Conservation (phyloP, 2,888 invertebrate genomes). For the Pheosia tremula region DNA sequence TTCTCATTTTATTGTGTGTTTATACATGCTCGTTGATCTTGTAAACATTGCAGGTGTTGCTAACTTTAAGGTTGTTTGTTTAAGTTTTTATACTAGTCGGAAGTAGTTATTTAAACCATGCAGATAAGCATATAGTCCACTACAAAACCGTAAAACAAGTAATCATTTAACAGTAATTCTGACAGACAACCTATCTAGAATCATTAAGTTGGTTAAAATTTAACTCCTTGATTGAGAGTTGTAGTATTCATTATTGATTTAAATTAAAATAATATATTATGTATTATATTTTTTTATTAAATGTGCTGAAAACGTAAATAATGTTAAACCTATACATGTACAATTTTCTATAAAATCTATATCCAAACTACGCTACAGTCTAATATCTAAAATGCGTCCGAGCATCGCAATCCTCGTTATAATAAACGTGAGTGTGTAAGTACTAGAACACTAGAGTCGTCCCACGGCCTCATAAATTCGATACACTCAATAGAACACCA, state of each 20-base stretch:
- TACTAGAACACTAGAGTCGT: conserved; percentile 12
- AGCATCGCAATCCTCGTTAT: conserved; percentile 5
- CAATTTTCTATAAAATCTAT: conserved; percentile 9
- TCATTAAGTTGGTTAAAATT: too few relatives aligned
- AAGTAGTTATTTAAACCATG: too few relatives aligned
- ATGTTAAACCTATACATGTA: not conserved
- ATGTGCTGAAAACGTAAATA: too few relatives aligned
- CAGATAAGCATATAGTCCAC: too few relatives aligned
- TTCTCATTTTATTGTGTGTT: conserved; percentile 12
- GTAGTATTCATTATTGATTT: too few relatives aligned
- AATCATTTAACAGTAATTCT: too few relatives aligned
- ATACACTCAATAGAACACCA: conserved; percentile 18
- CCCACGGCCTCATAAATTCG: conserved; percentile 38
- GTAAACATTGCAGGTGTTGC: not conserved
- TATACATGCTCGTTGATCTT: not conserved
- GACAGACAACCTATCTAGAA: too few relatives aligned
- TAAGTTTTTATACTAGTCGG: too few relatives aligned
- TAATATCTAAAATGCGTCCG: conserved; percentile 13
- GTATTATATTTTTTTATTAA: too few relatives aligned
- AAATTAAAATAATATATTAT: too few relatives aligned
- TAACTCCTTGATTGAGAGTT: too few relatives aligned
- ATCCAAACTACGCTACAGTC: conserved; percentile 3
- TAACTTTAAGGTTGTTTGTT: conserved; percentile 4
- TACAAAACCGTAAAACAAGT: too few relatives aligned
- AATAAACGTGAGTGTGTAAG: not conserved